A percentile compares a stretch with the other conserved stretches of the same genome.
These are phyloP conservation scores for Eristalis pertinax DNA, from an alignment of 2,888 invertebrate genomes.

Conservation along the genomic window DNA sequence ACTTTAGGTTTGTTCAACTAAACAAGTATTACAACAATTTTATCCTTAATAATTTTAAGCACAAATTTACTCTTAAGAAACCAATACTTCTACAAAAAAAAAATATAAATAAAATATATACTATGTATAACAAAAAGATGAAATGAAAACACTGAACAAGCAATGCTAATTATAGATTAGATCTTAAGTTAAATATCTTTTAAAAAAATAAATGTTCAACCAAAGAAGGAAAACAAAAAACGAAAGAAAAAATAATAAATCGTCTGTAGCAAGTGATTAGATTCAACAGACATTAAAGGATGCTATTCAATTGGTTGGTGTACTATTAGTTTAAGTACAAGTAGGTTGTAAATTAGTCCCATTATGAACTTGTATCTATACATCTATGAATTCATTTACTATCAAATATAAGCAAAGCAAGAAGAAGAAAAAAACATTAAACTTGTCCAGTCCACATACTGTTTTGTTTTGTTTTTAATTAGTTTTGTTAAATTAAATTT, in stretches of 20 bases:
- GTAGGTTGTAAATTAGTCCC: conserved; percentile 62
- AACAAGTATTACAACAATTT: conserved; percentile 67
- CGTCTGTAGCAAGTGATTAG: conserved; percentile 55
- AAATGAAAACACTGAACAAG: conserved; percentile 39
- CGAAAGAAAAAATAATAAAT: background rate
- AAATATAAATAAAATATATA: background rate
- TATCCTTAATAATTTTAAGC: conserved; percentile 69
- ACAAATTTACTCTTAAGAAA: conserved; percentile 60
- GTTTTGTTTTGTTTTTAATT: conserved; percentile 55
- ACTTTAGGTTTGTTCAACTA: conserved; percentile 60
- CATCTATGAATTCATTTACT: background rate
- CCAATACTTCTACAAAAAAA: conserved; percentile 23
- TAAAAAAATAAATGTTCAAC: conserved; percentile 55
- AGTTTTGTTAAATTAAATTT: conserved; percentile 45
- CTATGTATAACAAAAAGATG: conserved; percentile 9
- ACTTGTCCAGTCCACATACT: conserved; percentile 69
- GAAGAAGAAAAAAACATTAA: background rate
- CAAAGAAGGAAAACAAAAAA: conserved; percentile 57
- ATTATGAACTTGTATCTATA: background rate
- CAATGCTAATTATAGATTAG: conserved; percentile 64
- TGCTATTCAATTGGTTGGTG: conserved; percentile 68
- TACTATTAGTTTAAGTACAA: conserved; percentile 66
- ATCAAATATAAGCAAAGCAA: background rate
- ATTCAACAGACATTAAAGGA: conserved; percentile 54
- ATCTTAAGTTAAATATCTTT: conserved; percentile 26